Evolutionary conservation across 1,140 invertebrate species (phyloP), one percentile per base, ranked within the genome.

Genomic region (Dryas iulia): DNA sequence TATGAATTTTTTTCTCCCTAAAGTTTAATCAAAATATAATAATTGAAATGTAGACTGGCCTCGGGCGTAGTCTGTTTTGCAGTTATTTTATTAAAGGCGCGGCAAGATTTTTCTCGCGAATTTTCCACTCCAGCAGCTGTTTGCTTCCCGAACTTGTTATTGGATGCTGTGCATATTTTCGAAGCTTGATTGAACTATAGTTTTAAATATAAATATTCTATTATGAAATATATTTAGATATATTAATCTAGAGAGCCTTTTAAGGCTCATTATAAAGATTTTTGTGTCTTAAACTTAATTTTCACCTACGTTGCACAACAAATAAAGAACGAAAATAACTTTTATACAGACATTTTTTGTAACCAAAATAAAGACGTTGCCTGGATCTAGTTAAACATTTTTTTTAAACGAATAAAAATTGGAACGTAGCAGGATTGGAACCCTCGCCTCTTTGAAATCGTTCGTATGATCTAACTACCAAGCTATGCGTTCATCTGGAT

Each of bases 81-180:
- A 54, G 53, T 54, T 54, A 54, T 54, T 54, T 54, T 54, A 54
- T 54, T 54, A 54, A 54, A 54, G 39, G 39, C 39, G 18, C 39
- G 39, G 39, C 39, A 47, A 47, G 39, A 47, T 47, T 47, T 47
- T 47, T 47, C 39, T 47, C 39, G 39, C 39, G 18, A 47, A 47
- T 47, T 47, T 47, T 47, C 39, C 39, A 47, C 14, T 47, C 39
- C 39, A 47, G 2, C 39, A 47, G 39, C 39, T 47, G 39, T 47
- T 47, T 47, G 39, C 39, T 47, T 47, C 39, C 39, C 39, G 39
- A 47, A 47, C 39, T 47, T 47, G 39, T 47, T 47, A 47, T 47
- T 47, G 39, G 39, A 47, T 47, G 39, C 39, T 47, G 39, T 47
- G 39, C 39, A 47, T 47, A 47, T 47, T 47, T 21, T 47, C 18